Conservation (phyloP, 1,140 invertebrate genomes). For the Apocrypta bakeri region DNA sequence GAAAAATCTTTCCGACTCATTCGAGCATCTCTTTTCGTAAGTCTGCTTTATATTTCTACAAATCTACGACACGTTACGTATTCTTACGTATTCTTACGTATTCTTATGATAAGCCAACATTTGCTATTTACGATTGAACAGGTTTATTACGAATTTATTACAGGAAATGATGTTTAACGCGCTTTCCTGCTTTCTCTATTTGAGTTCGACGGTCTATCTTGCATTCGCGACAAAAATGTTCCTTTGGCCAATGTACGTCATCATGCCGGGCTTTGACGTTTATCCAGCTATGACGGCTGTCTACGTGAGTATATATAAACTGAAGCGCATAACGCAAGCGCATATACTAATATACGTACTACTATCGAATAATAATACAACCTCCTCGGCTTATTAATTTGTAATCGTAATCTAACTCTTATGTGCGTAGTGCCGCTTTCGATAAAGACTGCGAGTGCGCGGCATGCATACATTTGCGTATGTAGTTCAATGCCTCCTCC, state of each 20-base stretch:
- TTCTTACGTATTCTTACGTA: too few relatives aligned
- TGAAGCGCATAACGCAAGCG: not conserved
- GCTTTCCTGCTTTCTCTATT: constrained; percentile 83
- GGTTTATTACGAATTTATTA: too few relatives aligned
- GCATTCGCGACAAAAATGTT: constrained; percentile 84
- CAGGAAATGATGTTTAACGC: constrained; percentile 87
- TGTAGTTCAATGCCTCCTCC: too few relatives aligned
- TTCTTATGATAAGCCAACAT: too few relatives aligned
- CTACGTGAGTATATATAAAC: constrained; percentile 81
- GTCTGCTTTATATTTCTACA: too few relatives aligned
- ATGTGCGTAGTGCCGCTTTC: not conserved
- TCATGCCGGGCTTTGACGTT: constrained; percentile 78
- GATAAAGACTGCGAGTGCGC: too few relatives aligned
- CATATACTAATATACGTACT: not conserved
- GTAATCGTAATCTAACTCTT: not conserved
- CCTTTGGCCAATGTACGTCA: constrained; percentile 78
- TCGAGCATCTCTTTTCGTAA: constrained; percentile 86
- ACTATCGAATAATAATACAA: too few relatives aligned
- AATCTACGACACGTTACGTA: too few relatives aligned
- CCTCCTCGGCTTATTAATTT: not conserved
- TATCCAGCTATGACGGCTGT: constrained; percentile 89
- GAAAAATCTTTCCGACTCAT: constrained; percentile 83
- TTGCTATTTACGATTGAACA: too few relatives aligned
- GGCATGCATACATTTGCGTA: not conserved
- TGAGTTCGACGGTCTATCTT: constrained; percentile 84